Evolutionary conservation across 1,140 invertebrate species (phyloP).

Genomic region (Euborellia annulipes): DNA sequence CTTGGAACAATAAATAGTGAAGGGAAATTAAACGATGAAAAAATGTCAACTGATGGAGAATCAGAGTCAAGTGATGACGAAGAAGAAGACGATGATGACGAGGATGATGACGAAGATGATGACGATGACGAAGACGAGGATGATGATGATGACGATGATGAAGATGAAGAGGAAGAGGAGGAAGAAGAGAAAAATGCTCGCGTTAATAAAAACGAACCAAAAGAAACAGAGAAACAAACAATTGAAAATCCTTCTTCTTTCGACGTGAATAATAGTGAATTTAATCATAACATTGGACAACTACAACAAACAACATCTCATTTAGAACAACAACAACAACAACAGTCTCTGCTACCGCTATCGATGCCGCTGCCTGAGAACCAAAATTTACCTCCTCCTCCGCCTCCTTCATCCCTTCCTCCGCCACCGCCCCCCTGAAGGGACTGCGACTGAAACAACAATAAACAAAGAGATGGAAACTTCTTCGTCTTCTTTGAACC

Average conservation of each 20-base stretch:
- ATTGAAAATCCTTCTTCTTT: no score
- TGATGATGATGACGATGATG: not conserved
- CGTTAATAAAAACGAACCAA: conserved; percentile 13
- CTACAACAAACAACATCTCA: no score
- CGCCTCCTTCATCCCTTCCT: conserved; percentile 3
- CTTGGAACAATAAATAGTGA: no score
- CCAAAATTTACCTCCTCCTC: no score
- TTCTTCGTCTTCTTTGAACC: conserved; percentile 12
- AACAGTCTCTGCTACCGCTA: no score
- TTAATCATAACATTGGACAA: no score
- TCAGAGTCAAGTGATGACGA: conserved; percentile 4
- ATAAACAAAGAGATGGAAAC: conserved; percentile 7
- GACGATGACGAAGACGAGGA: conserved; percentile 5
- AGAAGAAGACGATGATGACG: not conserved
- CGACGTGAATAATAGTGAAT: no score
- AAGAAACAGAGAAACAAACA: no score
- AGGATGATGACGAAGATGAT: conserved; percentile 5
- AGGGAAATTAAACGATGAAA: not conserved
- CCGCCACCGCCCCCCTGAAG: conserved; percentile 5
- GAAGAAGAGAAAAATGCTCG: conserved; percentile 13
- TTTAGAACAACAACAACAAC: no score
- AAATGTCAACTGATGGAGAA: not conserved
- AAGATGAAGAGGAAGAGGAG: conserved; percentile 3
- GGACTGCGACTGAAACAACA: no score
- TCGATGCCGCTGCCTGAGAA: no score